A percentile compares a stretch with the other conserved stretches of the same genome.
These are phyloP conservation scores for Coenonympha glycerion DNA, from an alignment of 2,888 invertebrate species.

Conservation along the genomic window DNA sequence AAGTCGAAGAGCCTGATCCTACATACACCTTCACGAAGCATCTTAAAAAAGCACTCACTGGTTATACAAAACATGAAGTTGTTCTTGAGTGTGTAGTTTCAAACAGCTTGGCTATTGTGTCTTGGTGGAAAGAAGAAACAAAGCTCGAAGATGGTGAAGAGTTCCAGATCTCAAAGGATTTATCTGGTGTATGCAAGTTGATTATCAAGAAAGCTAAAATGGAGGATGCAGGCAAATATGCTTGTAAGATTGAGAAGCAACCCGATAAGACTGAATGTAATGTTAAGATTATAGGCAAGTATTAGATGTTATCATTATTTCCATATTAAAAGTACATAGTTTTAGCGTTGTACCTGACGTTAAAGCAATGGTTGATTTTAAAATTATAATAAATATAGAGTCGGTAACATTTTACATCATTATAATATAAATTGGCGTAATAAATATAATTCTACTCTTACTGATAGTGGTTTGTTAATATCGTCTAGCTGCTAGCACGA, in stretches of 20 bases:
- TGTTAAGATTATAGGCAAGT: slow-evolving; percentile 85
- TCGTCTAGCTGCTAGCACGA: too few relatives aligned
- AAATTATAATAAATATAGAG: too few relatives aligned
- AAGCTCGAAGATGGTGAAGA: slow-evolving; percentile 89
- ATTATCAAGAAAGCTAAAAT: slow-evolving; percentile 87
- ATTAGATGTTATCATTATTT: not conserved
- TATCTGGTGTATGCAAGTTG: slow-evolving; percentile 91
- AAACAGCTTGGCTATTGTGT: slow-evolving; percentile 94
- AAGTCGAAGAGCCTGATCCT: slow-evolving; percentile 97
- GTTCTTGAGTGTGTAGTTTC: slow-evolving; percentile 95
- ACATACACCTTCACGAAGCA: slow-evolving; percentile 94
- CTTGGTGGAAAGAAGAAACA: slow-evolving; percentile 90
- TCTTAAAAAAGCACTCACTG: slow-evolving; percentile 90
- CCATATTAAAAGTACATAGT: not conserved
- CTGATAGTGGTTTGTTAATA: too few relatives aligned
- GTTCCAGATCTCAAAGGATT: slow-evolving; percentile 92
- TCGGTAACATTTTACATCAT: too few relatives aligned
- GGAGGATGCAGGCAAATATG: slow-evolving; percentile 92
- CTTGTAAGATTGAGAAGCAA: slow-evolving; percentile 92
- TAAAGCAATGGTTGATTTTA: too few relatives aligned
- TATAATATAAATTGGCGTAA: too few relatives aligned
- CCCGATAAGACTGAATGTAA: slow-evolving; percentile 89
- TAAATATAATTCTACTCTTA: too few relatives aligned
- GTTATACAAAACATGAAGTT: slow-evolving; percentile 92
- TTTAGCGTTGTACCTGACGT: too few relatives aligned